Evolutionary conservation across 2,113 vertebrate genomes (phyloP).

Genomic region (Speoplatyrhinus poulsoni): DNA sequence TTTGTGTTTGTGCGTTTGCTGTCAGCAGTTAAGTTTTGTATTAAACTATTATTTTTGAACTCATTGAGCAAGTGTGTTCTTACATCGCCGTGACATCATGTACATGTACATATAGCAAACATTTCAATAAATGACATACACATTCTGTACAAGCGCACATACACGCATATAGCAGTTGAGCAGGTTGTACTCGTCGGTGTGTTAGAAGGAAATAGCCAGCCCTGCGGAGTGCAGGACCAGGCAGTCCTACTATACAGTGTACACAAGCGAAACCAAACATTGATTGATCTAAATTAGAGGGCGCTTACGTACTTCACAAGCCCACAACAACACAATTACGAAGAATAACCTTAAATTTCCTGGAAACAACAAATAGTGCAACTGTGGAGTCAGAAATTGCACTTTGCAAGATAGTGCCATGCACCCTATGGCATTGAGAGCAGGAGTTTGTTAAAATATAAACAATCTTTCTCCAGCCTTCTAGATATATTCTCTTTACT

Average conservation of each 20-base stretch:
- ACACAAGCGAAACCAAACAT: slow-evolving; percentile 33
- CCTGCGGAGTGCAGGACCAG: slow-evolving; percentile 18
- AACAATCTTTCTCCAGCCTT: too few relatives aligned
- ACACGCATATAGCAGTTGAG: slow-evolving; percentile 41
- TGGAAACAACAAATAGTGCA: neutral
- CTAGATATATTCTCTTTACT: too few relatives aligned
- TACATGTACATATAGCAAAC: neutral
- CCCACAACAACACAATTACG: slow-evolving; percentile 7
- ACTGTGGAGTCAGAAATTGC: too few relatives aligned
- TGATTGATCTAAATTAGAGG: slow-evolving; percentile 22
- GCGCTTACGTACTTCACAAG: neutral
- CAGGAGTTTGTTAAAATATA: too few relatives aligned
- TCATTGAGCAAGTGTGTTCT: too few relatives aligned
- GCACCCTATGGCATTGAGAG: too few relatives aligned
- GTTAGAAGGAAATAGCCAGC: slow-evolving; percentile 63
- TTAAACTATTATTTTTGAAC: too few relatives aligned
- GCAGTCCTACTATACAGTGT: neutral
- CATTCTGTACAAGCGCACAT: neutral
- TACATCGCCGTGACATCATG: too few relatives aligned
- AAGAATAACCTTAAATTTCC: slow-evolving; percentile 4
- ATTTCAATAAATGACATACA: neutral
- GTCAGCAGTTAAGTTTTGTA: too few relatives aligned
- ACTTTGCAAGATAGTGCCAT: too few relatives aligned
- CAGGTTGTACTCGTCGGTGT: slow-evolving; percentile 72
- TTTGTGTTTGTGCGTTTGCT: too few relatives aligned